A percentile compares a stretch with the other conserved stretches of the same genome.
These are phyloP conservation scores for Zonitis immaculata DNA, from an alignment of 2,888 invertebrate species.

Conservation along the genomic window DNA sequence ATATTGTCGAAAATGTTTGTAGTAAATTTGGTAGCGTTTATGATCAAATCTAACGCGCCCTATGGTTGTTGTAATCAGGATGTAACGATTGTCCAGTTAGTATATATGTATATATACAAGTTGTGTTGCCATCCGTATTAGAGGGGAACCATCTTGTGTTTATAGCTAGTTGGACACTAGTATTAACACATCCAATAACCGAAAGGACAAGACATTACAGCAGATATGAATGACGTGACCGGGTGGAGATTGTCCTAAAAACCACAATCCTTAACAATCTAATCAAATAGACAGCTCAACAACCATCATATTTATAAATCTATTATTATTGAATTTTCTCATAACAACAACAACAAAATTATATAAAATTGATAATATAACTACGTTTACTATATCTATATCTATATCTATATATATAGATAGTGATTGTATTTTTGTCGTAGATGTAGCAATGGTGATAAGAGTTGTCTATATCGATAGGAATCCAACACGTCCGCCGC, in stretches of 20 bases:
- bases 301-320: background rate
- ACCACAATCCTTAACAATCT: conserved; percentile 29
- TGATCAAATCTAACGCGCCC: conserved; percentile 20
- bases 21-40: conserved; percentile 16
- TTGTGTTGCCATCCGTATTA: conserved; percentile 44
- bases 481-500: conserved; percentile 43
- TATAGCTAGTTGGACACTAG: conserved; percentile 48
- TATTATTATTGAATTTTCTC: too few species aligned
- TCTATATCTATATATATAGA: too few species aligned
- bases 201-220: conserved; percentile 48
- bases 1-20: conserved; percentile 12
- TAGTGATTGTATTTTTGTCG: conserved; percentile 18
- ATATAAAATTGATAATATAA: too few species aligned
- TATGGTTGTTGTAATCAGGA: conserved; percentile 47
- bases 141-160: conserved; percentile 46
- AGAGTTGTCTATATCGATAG: conserved; percentile 20
- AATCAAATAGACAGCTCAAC: conserved; percentile 7
- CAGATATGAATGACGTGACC: conserved; percentile 51
- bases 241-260: conserved; percentile 25
- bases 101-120: background rate
- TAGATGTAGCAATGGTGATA: conserved; percentile 18
- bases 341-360: too few species aligned
- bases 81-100: conserved; percentile 43
- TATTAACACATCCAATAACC: conserved; percentile 51
- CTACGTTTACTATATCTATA: too few species aligned